Conservation (phyloP, 2,888 invertebrate species). For the Eupithecia inturbata region DNA sequence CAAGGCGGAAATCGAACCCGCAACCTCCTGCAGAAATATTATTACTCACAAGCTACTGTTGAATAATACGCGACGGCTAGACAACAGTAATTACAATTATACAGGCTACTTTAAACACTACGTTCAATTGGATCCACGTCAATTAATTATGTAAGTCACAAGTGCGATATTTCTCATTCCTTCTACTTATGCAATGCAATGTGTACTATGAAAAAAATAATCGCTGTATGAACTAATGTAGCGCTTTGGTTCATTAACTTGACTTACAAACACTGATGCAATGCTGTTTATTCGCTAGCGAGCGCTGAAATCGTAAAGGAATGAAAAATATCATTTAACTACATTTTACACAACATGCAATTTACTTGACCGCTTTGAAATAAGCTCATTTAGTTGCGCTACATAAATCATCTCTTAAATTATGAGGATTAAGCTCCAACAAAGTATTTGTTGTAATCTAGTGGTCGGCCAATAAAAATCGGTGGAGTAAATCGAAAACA, state of each 20-base stretch:
- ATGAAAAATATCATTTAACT: slow-evolving; percentile 65
- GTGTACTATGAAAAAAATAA: slow-evolving; percentile 37
- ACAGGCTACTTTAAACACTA: slow-evolving; percentile 9
- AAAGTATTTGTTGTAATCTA: neutral
- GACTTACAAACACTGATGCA: slow-evolving; percentile 59
- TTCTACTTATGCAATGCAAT: slow-evolving; percentile 52
- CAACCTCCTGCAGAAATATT: neutral
- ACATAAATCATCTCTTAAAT: neutral
- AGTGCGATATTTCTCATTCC: slow-evolving; percentile 63
- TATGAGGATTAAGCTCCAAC: neutral
- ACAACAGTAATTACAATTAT: slow-evolving; percentile 10
- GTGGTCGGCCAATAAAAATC: slow-evolving; percentile 10
- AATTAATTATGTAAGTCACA: slow-evolving; percentile 33
- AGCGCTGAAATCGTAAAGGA: slow-evolving; percentile 73
- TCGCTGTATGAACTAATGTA: slow-evolving; percentile 25
- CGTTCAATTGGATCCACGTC: slow-evolving; percentile 25
- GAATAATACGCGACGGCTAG: neutral
- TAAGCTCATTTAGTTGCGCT: neutral
- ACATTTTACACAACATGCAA: neutral
- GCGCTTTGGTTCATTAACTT: slow-evolving; percentile 54
- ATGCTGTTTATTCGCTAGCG: slow-evolving; percentile 56
- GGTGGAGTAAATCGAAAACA: slow-evolving; percentile 4
- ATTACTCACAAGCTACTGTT: neutral
- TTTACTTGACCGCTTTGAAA: neutral
- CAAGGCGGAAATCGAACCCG: too few relatives aligned